These are phyloP conservation scores for Seladonia tumulorum DNA, from an alignment of 2,888 invertebrate species.

Conservation along the genomic window DNA sequence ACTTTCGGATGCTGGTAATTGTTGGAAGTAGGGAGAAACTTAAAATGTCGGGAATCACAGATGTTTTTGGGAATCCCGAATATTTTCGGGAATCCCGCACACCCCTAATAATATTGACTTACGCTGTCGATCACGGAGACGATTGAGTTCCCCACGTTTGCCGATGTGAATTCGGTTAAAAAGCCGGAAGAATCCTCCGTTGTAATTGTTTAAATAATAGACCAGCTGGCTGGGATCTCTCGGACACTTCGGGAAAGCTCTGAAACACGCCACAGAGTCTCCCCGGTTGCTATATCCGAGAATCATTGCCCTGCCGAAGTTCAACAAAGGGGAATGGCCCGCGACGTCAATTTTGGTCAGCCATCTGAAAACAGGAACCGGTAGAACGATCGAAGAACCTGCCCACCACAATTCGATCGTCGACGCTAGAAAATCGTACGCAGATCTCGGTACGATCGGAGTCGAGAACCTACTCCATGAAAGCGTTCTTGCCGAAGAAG, in stretches of 20 bases:
- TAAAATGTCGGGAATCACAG: too few relatives aligned
- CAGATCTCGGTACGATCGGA: background rate
- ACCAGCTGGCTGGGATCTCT: slow-evolving; percentile 90
- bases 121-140: background rate
- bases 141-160: background rate
- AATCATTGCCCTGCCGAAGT: slow-evolving; percentile 91
- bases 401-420: too few relatives aligned
- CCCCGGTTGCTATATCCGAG: slow-evolving; percentile 90
- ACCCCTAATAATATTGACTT: slow-evolving; percentile 1
- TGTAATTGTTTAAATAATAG: slow-evolving; percentile 93
- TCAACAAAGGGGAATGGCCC: slow-evolving; percentile 88
- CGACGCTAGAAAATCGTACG: background rate
- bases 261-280: slow-evolving; percentile 86
- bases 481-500: slow-evolving; percentile 81
- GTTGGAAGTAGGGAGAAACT: too few relatives aligned
- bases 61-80: too few relatives aligned
- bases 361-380: slow-evolving; percentile 84
- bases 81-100: too few relatives aligned
- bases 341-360: slow-evolving; percentile 85
- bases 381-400: background rate
- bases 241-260: slow-evolving; percentile 91
- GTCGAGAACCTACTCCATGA: slow-evolving; percentile 86
- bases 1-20: too few relatives aligned
- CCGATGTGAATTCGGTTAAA: slow-evolving; percentile 84
- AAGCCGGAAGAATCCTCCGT: slow-evolving; percentile 93